A percentile compares a stretch with the other conserved stretches of the same genome.
These are phyloP conservation scores for Oryzias curvinotus DNA, from an alignment of 2,113 vertebrate species.

Conservation along the genomic window DNA sequence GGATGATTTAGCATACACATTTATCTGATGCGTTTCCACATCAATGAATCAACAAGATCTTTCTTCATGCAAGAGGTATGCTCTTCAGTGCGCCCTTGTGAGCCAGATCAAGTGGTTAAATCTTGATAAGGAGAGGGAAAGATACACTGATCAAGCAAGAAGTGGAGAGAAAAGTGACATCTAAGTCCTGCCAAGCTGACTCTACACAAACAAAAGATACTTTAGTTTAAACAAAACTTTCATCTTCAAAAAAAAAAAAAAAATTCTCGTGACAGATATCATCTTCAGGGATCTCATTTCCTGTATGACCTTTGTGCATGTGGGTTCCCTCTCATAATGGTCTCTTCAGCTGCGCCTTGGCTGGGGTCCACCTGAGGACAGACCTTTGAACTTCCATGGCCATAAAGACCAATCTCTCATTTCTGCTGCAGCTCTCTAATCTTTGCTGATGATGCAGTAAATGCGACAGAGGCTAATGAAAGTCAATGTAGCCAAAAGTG, in stretches of 20 bases:
- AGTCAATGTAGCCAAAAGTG: conserved; percentile 33
- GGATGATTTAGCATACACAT: conserved; percentile 14
- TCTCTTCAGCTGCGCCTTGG: conserved; percentile 46
- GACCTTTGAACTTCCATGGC: conserved; percentile 42
- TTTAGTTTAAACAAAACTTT: too few relatives aligned
- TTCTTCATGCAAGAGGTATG: conserved; percentile 41
- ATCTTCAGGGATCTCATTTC: conserved; percentile 44
- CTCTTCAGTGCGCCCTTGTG: conserved; percentile 44
- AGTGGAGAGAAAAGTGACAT: too few relatives aligned
- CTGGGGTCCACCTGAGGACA: conserved; percentile 42
- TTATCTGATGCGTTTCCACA: conserved; percentile 26
- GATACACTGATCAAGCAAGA: too few relatives aligned
- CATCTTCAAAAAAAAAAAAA: too few relatives aligned
- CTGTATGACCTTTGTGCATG: conserved; percentile 47
- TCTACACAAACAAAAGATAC: too few relatives aligned
- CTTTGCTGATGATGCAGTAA: conserved; percentile 44
- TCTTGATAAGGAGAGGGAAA: too few relatives aligned
- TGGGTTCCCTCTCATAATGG: conserved; percentile 28
- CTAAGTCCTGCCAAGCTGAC: too few relatives aligned
- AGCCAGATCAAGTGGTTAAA: too few relatives aligned
- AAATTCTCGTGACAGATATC: background rate
- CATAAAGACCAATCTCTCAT: conserved; percentile 30
- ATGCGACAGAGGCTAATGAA: conserved; percentile 59
- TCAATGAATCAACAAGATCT: conserved; percentile 17
- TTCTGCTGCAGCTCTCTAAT: conserved; percentile 21